phyloP scores from a whole-genome alignment of 2,113 vertebrate genomes.

The Gorsachius goisagi region DNA sequence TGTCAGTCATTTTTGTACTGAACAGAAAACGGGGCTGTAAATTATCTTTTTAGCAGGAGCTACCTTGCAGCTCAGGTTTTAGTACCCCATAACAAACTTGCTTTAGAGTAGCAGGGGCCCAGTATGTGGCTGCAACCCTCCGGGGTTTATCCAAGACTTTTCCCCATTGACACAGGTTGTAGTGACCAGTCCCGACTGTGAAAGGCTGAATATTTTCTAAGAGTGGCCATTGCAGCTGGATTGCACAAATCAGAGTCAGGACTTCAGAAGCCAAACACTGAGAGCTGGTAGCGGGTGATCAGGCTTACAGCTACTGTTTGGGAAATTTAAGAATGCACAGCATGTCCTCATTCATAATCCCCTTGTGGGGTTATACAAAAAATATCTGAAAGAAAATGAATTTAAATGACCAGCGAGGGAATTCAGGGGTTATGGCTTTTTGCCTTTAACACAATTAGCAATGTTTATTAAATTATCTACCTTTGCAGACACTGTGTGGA shows the following conservation, averaged over 20 bases:
- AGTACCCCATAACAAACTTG: background rate
- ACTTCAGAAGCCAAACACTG: background rate
- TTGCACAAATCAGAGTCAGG: background rate
- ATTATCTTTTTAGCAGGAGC: background rate
- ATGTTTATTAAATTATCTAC: background rate
- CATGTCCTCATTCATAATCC: background rate
- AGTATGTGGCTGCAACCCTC: background rate
- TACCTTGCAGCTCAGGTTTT: background rate
- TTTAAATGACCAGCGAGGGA: background rate
- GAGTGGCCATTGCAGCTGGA: background rate
- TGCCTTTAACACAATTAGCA: background rate
- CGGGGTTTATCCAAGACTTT: background rate
- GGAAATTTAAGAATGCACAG: background rate
- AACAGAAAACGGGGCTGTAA: background rate
- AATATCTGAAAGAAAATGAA: background rate
- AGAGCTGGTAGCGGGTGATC: background rate
- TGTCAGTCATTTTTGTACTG: background rate
- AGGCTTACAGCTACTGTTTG: background rate
- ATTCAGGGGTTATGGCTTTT: background rate
- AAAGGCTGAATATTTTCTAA: background rate
- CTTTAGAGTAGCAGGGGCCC: background rate
- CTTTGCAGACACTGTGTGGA: background rate
- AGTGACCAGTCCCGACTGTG: background rate
- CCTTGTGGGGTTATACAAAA: background rate
- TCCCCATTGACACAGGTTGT: background rate